Evolutionary conservation across 1,140 invertebrate species (phyloP).

Genomic region (Nixonia krombeini): DNA sequence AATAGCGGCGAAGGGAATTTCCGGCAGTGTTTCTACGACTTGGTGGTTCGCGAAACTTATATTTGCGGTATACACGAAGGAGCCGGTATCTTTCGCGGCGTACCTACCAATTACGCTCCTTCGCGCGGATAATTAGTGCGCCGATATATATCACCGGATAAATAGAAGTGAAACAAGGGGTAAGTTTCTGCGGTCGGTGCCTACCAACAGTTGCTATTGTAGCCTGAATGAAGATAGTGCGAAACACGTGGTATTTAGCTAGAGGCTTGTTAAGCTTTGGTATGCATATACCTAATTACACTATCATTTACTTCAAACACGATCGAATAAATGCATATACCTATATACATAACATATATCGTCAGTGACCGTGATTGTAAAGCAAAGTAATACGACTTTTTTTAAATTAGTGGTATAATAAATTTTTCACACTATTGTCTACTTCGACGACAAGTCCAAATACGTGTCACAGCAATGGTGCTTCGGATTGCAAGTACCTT

Average conservation of each 20-base stretch:
- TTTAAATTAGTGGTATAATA: no score
- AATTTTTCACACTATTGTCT: no score
- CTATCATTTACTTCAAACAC: conserved; percentile 11
- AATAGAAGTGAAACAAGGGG: conserved; percentile 46
- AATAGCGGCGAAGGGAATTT: no score
- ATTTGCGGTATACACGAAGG: conserved; percentile 30
- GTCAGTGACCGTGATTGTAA: no score
- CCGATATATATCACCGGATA: conserved; percentile 49
- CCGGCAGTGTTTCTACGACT: conserved; percentile 12
- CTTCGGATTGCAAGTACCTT: no score
- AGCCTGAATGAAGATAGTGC: conserved; percentile 37
- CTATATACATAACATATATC: no score
- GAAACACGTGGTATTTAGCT: conserved; percentile 22
- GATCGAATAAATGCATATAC: no score
- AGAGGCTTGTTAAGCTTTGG: conserved; percentile 17
- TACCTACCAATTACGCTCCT: conserved; percentile 44
- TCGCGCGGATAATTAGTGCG: conserved; percentile 44
- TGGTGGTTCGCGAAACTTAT: conserved; percentile 26
- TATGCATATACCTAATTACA: conserved; percentile 29
- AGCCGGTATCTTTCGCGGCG: conserved; percentile 29
- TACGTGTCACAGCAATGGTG: no score
- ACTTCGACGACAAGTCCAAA: no score
- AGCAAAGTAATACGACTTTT: no score
- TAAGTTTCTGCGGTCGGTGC: conserved; percentile 40
- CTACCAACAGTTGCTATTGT: conserved; percentile 47